Base-by-base conservation (phyloP, 1,140 invertebrate genomes). In the Tyrophagus putrescentiae region DNA sequence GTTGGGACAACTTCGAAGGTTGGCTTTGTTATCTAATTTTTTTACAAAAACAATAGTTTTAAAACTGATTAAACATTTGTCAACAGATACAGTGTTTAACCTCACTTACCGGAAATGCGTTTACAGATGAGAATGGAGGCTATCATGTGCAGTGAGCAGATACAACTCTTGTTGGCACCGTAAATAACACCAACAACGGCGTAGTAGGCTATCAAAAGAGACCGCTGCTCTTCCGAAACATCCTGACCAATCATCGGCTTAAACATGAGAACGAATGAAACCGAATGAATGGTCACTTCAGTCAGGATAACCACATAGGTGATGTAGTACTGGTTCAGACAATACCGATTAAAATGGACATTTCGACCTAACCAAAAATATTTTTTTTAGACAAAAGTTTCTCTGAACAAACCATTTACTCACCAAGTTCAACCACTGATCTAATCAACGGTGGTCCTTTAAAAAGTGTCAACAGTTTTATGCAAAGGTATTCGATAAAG, bases 51-150 rank as follows among this genome's bases (percentile, higher is more conserved):
- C n/a, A n/a, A n/a, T n/a, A n/a, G n/a, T n/a, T n/a, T n/a, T n/a
- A n/a, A n/a, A n/a, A n/a, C n/a, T n/a, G n/a, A n/a, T n/a, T n/a
- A n/a, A n/a, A n/a, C n/a, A n/a, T n/a, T 52, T 21, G 16, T 48
- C 11, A 13, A 16, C 13, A 6, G 31, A 52, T 16, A 52, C 16
- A 21, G 31, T 52, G 9, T 52, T 52, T 9, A 13, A 21, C 23
- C 32, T 52, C n/a, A 52, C 25, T 52, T 52, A 52, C 48, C 3
- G 13, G 13, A 21, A 52, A 52, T 52, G 13, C 48, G 48, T 52
- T 52, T 29, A 27, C 23, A 16, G 25, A 52, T 29, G 25, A 52
- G 13, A 52, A 52, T 27, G 1, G 48, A 11, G 13, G 48, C 9
- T 28, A 28, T 28, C 2, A 52, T 1, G 13, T 52, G 23, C 1